Evolutionary conservation across 2,888 invertebrate genomes (phyloP), one percentile per base, ranked within the genome.

Genomic region (Salticus scenicus): DNA sequence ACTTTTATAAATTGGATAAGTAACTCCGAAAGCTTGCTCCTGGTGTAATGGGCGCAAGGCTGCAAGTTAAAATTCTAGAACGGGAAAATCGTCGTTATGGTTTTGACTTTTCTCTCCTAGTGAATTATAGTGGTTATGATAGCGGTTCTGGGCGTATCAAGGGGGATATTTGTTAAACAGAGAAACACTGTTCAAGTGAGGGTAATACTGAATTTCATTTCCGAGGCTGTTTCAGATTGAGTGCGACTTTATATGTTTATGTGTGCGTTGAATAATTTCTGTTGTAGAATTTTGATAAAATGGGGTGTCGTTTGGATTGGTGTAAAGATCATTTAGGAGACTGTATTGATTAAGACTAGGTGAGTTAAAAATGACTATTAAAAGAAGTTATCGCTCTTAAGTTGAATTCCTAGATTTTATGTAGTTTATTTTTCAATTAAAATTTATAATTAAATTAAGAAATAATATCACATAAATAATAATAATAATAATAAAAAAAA

Each of bases 1-100:
- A 77, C 83, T 84, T 84, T 84, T 84, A 84, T 84, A 84, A 84
- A 84, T 84, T 73, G 69, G 66, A 66, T 70, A 71, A 75, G 70
- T 71, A 71, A 64, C 47, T 57, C 31, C 20, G 33, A 30, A 24
- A 17, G 17, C 30, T 51, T n/a, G n/a, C 72, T 81, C 74, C 74
- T 69, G 74, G 37, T n/a, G n/a, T 14, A 27, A 17, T n/a, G n/a
- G 81, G 30, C 72, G 7, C 24, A n/a, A 28, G 57, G 33, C 20
- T 57, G 74, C 69, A 47, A 37, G 66, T 76, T 78, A 72, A 76
- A 84, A 84, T 84, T 73, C 73, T 66, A 67, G 63, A 74, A 74
- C 27, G 63, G 74, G 72, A 69, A 70, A 67, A 73, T 73, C 69
- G 71, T 83, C 82, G 82, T 84, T 77, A 73, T 51, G 30, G 69